Conservation (phyloP, 2,888 invertebrate genomes). For the Phaedon cochleariae region DNA sequence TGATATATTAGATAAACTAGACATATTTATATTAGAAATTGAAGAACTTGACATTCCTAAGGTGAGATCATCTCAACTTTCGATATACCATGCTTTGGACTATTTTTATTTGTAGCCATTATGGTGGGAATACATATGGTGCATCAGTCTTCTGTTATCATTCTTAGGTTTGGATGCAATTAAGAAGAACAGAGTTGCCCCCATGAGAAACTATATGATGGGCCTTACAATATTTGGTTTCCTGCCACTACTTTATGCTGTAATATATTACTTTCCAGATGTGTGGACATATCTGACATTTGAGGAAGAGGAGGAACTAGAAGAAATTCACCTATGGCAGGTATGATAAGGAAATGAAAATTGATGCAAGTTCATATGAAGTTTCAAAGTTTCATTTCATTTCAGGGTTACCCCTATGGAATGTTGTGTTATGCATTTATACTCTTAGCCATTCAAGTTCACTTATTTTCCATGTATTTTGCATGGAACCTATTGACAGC, state of each 20-base stretch:
- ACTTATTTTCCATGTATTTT: constrained; percentile 86
- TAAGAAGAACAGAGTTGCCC: constrained; percentile 81
- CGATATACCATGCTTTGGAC: constrained; percentile 11
- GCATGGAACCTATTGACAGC: constrained; percentile 82
- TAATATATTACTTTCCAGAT: constrained; percentile 84
- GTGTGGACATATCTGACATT: constrained; percentile 82
- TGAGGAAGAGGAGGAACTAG: constrained; percentile 72
- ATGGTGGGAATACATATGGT: constrained; percentile 96
- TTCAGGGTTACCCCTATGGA: constrained; percentile 89
- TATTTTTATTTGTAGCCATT: constrained; percentile 68
- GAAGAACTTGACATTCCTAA: constrained; percentile 92
- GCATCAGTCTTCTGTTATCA: constrained; percentile 81
- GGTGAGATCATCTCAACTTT: constrained; percentile 48
- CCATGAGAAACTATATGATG: constrained; percentile 81
- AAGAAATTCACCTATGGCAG: constrained; percentile 75
- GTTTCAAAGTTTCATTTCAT: constrained; percentile 21
- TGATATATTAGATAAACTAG: constrained; percentile 90
- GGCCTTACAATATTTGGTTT: constrained; percentile 83
- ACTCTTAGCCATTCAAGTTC: constrained; percentile 86
- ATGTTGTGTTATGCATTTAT: constrained; percentile 93
- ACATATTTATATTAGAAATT: constrained; percentile 92
- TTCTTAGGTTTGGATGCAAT: constrained; percentile 88
- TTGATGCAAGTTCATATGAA: not conserved
- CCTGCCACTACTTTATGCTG: constrained; percentile 82
- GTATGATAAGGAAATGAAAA: constrained; percentile 62